Evolutionary conservation across 2,888 invertebrate genomes (phyloP).

Genomic region (Philereme vetulata): DNA sequence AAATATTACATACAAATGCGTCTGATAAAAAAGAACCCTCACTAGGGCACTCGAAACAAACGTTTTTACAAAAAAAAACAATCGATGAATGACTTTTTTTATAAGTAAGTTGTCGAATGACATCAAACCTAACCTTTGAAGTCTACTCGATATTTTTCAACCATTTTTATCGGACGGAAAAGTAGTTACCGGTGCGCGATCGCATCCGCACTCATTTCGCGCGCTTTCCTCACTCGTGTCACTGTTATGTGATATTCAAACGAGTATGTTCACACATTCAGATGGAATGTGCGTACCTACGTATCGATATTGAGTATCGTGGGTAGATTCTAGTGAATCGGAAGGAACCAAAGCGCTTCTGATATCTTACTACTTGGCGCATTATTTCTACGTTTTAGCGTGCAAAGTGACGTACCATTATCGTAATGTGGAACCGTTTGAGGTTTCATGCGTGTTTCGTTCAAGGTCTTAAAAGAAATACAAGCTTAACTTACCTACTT

Average conservation of each 20-base stretch:
- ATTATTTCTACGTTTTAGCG: conserved; percentile 38
- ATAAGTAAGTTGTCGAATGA: conserved; percentile 11
- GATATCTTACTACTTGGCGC: conserved; percentile 35
- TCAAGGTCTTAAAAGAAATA: conserved; percentile 1
- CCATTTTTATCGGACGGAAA: conserved; percentile 73
- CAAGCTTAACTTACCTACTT: background rate
- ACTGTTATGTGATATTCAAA: conserved; percentile 45
- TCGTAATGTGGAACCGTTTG: conserved; percentile 42
- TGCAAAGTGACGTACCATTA: conserved; percentile 49
- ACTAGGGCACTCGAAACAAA: no score
- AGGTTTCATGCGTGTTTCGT: conserved; percentile 27
- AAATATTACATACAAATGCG: no score
- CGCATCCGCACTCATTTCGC: conserved; percentile 69
- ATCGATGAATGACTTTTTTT: background rate
- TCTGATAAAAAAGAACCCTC: no score
- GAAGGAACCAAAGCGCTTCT: conserved; percentile 47
- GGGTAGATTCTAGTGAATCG: conserved; percentile 50
- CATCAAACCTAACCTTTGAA: conserved; percentile 25
- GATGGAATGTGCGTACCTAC: conserved; percentile 52
- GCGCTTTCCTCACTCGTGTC: conserved; percentile 56
- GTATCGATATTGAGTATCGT: conserved; percentile 63
- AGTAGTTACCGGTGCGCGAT: conserved; percentile 80
- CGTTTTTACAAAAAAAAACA: no score
- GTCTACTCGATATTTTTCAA: conserved; percentile 58
- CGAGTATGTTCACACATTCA: conserved; percentile 38